These are phyloP conservation scores for Coluber constrictor DNA, from an alignment of 2,797 vertebrate genomes.

Conservation along the genomic window DNA sequence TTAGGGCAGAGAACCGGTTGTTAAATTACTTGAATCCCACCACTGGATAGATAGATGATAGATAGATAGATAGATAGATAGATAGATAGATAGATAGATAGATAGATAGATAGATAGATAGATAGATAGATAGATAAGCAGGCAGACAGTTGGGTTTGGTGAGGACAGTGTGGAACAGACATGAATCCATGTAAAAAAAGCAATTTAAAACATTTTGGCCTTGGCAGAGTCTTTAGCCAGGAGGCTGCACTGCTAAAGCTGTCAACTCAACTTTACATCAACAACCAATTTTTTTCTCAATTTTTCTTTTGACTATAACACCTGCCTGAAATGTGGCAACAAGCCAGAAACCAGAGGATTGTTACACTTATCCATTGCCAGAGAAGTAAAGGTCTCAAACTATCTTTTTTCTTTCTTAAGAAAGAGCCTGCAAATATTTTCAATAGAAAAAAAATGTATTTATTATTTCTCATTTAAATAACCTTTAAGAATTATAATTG, in stretches of 20 bases:
- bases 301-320: conserved; percentile 36
- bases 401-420: conserved; percentile 30
- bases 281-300: conserved; percentile 28
- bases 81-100: too few species aligned
- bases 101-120: too few species aligned
- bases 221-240: conserved; percentile 21
- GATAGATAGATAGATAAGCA: fast-evolving
- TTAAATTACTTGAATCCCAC: too few species aligned
- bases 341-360: conserved; percentile 57
- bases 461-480: conserved; percentile 32
- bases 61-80: too few species aligned
- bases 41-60: too few species aligned
- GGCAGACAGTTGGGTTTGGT: neutral
- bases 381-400: conserved; percentile 41
- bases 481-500: neutral
- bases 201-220: neutral
- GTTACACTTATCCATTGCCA: conserved; percentile 56
- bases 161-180: neutral
- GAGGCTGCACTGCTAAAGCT: conserved; percentile 28
- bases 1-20: too few species aligned
- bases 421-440: conserved; percentile 41
- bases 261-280: conserved; percentile 38
- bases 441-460: conserved; percentile 29
- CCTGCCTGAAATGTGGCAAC: conserved; percentile 57
- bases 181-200: neutral